Percentiles rank a stretch among this genome's conserved stretches.
Evolutionary conservation across 2,113 vertebrate genomes (phyloP).

Genomic region (Podiceps cristatus): DNA sequence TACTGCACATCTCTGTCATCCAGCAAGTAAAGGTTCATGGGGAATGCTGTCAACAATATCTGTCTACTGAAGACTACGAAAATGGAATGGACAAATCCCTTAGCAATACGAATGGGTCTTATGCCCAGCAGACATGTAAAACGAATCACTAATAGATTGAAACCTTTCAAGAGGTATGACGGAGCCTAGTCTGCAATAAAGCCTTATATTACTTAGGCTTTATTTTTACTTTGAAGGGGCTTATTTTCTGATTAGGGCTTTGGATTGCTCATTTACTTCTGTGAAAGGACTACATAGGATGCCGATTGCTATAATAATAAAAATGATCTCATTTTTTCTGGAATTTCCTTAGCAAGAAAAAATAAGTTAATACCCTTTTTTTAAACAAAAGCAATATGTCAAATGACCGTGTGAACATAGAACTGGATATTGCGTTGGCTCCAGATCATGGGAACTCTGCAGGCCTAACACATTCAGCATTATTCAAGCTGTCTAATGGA

Average conservation of each 20-base stretch:
- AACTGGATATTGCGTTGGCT: background rate
- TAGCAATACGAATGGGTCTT: background rate
- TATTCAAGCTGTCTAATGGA: background rate
- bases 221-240: background rate
- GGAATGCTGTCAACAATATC: background rate
- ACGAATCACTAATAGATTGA: background rate
- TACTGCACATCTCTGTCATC: background rate
- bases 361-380: background rate
- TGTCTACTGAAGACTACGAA: background rate
- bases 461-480: background rate
- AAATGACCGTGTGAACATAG: background rate
- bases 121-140: background rate
- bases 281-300: background rate
- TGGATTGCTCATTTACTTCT: background rate
- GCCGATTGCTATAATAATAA: background rate
- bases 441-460: background rate
- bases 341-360: background rate
- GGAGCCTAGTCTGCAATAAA: background rate
- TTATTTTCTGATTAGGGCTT: slow-evolving; percentile 7
- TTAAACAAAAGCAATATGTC: background rate
- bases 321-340: background rate
- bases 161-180: background rate
- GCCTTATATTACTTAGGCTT: background rate
- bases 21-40: background rate
- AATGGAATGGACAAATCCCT: background rate